Conservation (phyloP, 1,140 invertebrate species). For the Lutraria rhynchaena region DNA sequence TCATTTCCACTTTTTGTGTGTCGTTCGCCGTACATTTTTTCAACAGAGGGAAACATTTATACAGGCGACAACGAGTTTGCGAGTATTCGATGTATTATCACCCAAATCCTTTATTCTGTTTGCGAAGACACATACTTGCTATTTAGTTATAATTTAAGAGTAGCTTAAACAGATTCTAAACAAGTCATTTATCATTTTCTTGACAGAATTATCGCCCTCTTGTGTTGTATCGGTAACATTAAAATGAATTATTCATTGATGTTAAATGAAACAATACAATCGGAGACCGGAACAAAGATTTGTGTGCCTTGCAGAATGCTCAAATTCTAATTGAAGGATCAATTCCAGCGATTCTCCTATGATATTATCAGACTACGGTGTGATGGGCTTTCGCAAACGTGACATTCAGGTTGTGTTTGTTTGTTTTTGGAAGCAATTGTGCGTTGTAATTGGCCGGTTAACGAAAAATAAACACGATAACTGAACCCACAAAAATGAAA, state of each 20-base stretch:
- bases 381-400: constrained; percentile 22
- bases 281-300: constrained; percentile 19
- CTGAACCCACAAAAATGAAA: too few relatives aligned
- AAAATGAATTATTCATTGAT: constrained; percentile 49
- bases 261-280: constrained; percentile 47
- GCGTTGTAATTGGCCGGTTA: too few relatives aligned
- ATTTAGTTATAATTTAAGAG: constrained; percentile 35
- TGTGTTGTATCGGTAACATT: constrained; percentile 46
- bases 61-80: too few relatives aligned
- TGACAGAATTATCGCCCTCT: constrained; percentile 54
- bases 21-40: too few relatives aligned
- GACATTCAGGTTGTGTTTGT: background rate
- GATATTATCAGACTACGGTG: constrained; percentile 20
- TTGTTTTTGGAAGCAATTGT: too few relatives aligned
- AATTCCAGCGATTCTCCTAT: background rate
- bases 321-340: constrained; percentile 40
- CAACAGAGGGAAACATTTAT: too few relatives aligned
- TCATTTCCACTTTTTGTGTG: too few relatives aligned
- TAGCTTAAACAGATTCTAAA: constrained; percentile 30
- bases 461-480: too few relatives aligned
- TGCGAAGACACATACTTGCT: constrained; percentile 27
- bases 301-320: constrained; percentile 22
- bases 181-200: constrained; percentile 42
- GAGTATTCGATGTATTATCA: too few relatives aligned
- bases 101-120: constrained; percentile 9